Evolutionary conservation across 2,888 invertebrate genomes (phyloP), one percentile per base, ranked within the genome.

Genomic region (Enoplolaimus lenunculus): DNA sequence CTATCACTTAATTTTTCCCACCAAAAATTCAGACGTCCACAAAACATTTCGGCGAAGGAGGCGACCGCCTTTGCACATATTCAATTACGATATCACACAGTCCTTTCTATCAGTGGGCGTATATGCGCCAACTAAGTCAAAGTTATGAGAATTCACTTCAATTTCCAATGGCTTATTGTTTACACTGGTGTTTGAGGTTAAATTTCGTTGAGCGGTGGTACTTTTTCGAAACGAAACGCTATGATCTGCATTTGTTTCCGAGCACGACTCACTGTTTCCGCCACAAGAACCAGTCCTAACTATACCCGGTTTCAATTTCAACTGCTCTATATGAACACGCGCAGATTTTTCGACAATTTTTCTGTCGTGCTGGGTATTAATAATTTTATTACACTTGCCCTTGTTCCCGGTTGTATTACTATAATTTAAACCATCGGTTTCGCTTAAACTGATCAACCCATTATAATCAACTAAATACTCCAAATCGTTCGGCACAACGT

Each of bases 81-180:
- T 30, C 30, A 16, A 30, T 66, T 31, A 66, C 31, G 67, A 66
- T 7, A 66, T 30, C n/a, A 66, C 67, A 66, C 67, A 66, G 34
- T 66, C 67, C 26, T 66, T 66, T 66, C 67, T 2, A 30, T 21
- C 67, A 66, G 26, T 31, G 3, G 67, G 67, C 2, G 67, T 34
- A 34, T n/a, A 30, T n/a, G 67, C 67, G 13, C 34, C 31, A 7
- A 66, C 67, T n/a, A 66, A n/a, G 34, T 66, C 30, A 66, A 66
- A 66, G 7, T 62, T 7, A 7, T 7, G 7, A 13, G 45, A 45
- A 45, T 45, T 45, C 21, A 45, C 45, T 21, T 45, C 45, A 45
- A 13, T 45, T 13, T 45, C 21, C 7, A 45, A 21, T 45, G 21
- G 45, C 21, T 45, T 45, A 21, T 45, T 7, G 45, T 45, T 45